These are phyloP conservation scores for Chaetura pelagica DNA, from an alignment of 2,113 vertebrate genomes.

Conservation along the genomic window DNA sequence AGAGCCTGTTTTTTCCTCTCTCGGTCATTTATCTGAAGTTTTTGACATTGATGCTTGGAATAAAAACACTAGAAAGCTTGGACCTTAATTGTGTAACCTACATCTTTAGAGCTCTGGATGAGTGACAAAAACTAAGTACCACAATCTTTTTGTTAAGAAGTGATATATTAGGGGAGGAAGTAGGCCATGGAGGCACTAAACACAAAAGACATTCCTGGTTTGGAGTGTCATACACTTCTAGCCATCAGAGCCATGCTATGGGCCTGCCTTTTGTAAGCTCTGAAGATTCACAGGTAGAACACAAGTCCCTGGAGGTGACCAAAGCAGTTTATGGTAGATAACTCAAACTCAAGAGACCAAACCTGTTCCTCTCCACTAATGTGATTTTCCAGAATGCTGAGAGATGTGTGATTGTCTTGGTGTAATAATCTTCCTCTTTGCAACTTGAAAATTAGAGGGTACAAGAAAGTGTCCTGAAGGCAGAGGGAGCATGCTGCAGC, in stretches of 20 bases:
- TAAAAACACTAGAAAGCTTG: constrained; percentile 18
- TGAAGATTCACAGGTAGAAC: neutral
- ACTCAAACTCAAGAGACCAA: neutral
- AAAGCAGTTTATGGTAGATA: neutral
- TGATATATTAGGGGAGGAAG: constrained; percentile 1
- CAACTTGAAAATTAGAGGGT: neutral
- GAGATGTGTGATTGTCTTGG: neutral
- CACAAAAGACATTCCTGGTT: constrained; percentile 32
- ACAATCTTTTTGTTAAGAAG: neutral
- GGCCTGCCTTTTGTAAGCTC: neutral
- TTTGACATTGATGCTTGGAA: constrained; percentile 35
- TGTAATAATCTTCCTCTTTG: neutral
- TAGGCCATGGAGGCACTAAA: neutral
- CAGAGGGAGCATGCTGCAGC: neutral
- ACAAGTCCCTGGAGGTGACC: neutral
- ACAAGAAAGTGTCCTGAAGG: neutral
- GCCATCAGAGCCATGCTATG: neutral
- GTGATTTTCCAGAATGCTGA: neutral
- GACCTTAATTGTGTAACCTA: neutral
- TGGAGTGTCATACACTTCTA: neutral
- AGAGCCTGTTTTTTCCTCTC: neutral
- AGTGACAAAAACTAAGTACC: constrained; percentile 18
- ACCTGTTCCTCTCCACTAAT: neutral
- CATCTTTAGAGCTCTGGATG: neutral
- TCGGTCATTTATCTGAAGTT: neutral